phyloP scores from a whole-genome alignment of 2,888 invertebrate genomes.

The Apodemia duryi region DNA sequence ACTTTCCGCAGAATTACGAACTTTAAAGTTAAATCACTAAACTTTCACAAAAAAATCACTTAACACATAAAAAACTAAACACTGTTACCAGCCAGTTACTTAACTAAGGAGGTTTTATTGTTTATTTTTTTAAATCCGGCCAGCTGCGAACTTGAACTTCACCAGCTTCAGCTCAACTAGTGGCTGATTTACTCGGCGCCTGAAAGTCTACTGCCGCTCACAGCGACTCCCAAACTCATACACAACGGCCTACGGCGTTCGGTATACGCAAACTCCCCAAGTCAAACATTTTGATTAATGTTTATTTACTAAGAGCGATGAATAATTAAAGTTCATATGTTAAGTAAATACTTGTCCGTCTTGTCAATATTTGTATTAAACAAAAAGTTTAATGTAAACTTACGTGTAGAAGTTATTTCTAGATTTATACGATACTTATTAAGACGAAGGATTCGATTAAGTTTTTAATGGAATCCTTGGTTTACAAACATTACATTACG shows the following conservation, averaged over 20 bases:
- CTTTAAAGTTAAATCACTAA: conserved; percentile 6
- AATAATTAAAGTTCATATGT: neutral
- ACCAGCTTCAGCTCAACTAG: conserved; percentile 33
- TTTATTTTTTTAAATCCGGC: conserved; percentile 20
- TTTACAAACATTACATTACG: no score
- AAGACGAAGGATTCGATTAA: no score
- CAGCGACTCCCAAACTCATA: conserved; percentile 21
- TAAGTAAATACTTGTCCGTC: neutral
- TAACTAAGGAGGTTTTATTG: conserved; percentile 8
- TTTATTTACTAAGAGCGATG: neutral
- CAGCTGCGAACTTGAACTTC: conserved; percentile 35
- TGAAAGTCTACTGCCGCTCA: conserved; percentile 36
- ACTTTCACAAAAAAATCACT: conserved; percentile 2
- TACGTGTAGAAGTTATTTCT: no score
- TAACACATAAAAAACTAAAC: neutral
- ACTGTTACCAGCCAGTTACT: neutral
- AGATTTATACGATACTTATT: no score
- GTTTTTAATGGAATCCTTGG: no score
- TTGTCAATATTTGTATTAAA: no score
- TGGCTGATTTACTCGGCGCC: conserved; percentile 37
- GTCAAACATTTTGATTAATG: conserved; percentile 15
- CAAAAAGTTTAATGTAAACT: no score
- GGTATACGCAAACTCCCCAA: conserved; percentile 15
- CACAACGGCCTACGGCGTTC: conserved; percentile 11
- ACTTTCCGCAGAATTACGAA: neutral